phyloP scores from a whole-genome alignment of 2,113 vertebrate species.

The Anthoscopus minutus region DNA sequence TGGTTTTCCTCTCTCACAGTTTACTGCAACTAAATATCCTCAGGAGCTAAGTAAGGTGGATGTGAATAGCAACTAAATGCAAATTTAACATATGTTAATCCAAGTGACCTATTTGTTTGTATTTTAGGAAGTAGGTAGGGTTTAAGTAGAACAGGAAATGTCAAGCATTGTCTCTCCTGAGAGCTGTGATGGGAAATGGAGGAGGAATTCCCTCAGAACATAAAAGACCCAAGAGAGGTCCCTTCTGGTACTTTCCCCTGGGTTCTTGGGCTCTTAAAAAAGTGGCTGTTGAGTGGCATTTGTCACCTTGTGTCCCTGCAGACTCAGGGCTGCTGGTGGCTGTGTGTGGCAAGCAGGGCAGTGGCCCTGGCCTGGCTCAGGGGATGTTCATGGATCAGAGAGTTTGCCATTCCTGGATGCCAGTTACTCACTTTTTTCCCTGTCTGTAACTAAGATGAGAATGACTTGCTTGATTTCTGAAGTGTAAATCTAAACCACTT shows the following conservation, averaged over 20 bases:
- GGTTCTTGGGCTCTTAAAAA: not conserved
- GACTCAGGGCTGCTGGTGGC: not conserved
- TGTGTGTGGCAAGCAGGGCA: not conserved
- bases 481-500: not conserved
- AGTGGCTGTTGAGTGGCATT: not conserved
- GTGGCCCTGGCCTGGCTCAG: not conserved
- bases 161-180: not conserved
- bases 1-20: conserved; percentile 68
- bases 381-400: not conserved
- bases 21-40: conserved; percentile 62
- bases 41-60: conserved; percentile 54
- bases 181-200: not conserved
- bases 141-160: not conserved
- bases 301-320: not conserved
- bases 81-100: conserved; percentile 60
- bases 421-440: not conserved
- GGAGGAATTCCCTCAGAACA: not conserved
- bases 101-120: conserved; percentile 27
- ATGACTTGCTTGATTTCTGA: not conserved
- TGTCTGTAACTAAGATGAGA: not conserved
- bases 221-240: not conserved
- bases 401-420: not conserved
- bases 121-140: not conserved
- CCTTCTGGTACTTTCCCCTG: not conserved
- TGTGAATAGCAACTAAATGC: conserved; percentile 74